Conservation (phyloP, 2,888 invertebrate species). For the Cynaeus angustus region DNA sequence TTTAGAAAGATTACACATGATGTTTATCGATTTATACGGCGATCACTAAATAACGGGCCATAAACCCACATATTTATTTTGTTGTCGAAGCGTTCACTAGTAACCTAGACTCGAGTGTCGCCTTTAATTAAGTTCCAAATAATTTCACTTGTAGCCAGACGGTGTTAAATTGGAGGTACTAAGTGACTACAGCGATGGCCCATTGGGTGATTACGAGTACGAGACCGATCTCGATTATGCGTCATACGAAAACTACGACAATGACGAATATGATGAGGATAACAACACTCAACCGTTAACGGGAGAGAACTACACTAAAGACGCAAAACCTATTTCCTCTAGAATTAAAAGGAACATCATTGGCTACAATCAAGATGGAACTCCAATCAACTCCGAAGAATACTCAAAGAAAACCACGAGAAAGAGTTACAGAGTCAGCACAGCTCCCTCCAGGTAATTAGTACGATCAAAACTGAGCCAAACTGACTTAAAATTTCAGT, state of each 20-base stretch:
- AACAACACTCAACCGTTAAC: slow-evolving; percentile 3
- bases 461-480: not conserved
- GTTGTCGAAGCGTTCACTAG: not conserved
- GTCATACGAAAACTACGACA: slow-evolving; percentile 9
- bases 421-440: slow-evolving; percentile 30
- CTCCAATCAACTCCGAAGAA: slow-evolving; percentile 66
- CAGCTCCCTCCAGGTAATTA: slow-evolving; percentile 8
- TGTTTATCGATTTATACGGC: slow-evolving; percentile 13
- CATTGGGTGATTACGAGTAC: slow-evolving; percentile 3
- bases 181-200: too few relatives aligned
- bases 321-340: slow-evolving; percentile 46
- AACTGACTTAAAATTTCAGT: not conserved
- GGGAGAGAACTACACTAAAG: slow-evolving; percentile 49
- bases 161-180: too few relatives aligned
- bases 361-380: slow-evolving; percentile 64
- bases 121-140: slow-evolving; percentile 18
- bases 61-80: slow-evolving; percentile 24
- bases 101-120: not conserved
- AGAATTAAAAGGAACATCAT: slow-evolving; percentile 69
- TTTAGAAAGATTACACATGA: slow-evolving; percentile 27
- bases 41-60: slow-evolving; percentile 14
- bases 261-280: slow-evolving; percentile 20
- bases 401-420: not conserved
- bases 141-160: not conserved
- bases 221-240: slow-evolving; percentile 1